phyloP scores from a whole-genome alignment of 2,888 invertebrate genomes.

The Drosophila greeni region DNA sequence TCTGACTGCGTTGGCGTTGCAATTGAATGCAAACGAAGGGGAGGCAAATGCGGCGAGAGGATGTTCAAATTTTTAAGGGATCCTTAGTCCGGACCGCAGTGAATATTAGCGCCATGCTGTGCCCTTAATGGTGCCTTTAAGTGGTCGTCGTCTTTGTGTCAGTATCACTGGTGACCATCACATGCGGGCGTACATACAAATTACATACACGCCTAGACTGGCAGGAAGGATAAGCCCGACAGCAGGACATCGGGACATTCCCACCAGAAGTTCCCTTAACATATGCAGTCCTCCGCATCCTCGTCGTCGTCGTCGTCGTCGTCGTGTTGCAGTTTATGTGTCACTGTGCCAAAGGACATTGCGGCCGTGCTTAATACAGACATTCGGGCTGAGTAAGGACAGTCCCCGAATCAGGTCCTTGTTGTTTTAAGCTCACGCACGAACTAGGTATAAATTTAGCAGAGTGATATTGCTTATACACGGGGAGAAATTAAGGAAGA shows the following conservation, averaged over 20 bases:
- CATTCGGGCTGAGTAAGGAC: slow-evolving; percentile 27
- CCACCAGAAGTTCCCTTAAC: slow-evolving; percentile 1
- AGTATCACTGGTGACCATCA: slow-evolving; percentile 34
- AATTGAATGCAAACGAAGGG: slow-evolving; percentile 10
- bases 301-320: not conserved
- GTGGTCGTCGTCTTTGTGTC: slow-evolving; percentile 17
- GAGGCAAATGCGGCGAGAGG: not conserved
- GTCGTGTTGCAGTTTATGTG: slow-evolving; percentile 63
- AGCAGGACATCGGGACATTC: not conserved
- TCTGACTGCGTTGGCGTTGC: slow-evolving; percentile 16
- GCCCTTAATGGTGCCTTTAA: slow-evolving; percentile 46
- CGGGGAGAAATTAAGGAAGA: not conserved
- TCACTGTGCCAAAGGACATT: slow-evolving; percentile 54
- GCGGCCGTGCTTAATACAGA: slow-evolving; percentile 33
- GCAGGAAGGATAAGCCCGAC: slow-evolving; percentile 13
- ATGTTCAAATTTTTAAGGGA: slow-evolving; percentile 37
- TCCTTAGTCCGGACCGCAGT: slow-evolving; percentile 26
- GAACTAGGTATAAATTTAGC: slow-evolving; percentile 23
- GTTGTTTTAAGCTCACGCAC: slow-evolving; percentile 19
- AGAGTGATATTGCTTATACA: not conserved
- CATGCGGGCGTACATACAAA: slow-evolving; percentile 58
- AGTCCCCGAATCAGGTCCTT: slow-evolving; percentile 3
- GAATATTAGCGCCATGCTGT: slow-evolving; percentile 56
- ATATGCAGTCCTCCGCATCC: slow-evolving; percentile 23
- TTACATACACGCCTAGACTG: slow-evolving; percentile 47